phyloP scores from a whole-genome alignment of 2,888 invertebrate species.

The Caenorhabditis sinica region DNA sequence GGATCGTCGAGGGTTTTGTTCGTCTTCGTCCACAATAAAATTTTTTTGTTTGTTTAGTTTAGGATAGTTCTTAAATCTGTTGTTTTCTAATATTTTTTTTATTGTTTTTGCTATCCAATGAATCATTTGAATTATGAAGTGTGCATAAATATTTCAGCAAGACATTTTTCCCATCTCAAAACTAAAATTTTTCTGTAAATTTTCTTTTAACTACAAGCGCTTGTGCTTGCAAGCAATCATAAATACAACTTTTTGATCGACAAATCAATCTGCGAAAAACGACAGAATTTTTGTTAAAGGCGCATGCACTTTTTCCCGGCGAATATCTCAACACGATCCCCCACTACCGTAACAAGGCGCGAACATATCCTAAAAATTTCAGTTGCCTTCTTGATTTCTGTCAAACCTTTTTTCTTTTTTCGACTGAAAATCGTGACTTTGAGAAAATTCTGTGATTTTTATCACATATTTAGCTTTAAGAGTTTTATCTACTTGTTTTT shows the following conservation, averaged over 20 bases:
- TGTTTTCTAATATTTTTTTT: constrained; percentile 15
- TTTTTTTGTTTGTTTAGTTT: constrained; percentile 15
- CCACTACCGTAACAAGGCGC: not conserved
- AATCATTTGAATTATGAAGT: not conserved
- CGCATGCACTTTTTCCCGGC: not conserved
- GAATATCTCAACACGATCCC: not conserved
- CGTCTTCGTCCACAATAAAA: constrained; percentile 71
- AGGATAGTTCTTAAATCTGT: constrained; percentile 32
- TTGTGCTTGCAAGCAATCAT: no score
- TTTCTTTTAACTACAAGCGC: no score
- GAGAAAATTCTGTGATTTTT: no score
- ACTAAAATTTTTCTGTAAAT: no score
- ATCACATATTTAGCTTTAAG: no score
- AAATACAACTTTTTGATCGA: no score
- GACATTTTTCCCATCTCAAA: no score
- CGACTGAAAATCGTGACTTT: no score
- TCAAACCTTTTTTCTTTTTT: not conserved
- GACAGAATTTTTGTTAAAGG: not conserved
- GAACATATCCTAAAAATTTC: not conserved
- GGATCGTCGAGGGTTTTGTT: constrained; percentile 71
- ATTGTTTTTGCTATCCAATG: not conserved
- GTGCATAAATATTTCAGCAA: no score
- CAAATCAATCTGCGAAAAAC: no score
- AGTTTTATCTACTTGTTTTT: no score
- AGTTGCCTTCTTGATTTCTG: not conserved